Conservation (phyloP, 2,888 invertebrate genomes). For the Campoplex capitator region DNA sequence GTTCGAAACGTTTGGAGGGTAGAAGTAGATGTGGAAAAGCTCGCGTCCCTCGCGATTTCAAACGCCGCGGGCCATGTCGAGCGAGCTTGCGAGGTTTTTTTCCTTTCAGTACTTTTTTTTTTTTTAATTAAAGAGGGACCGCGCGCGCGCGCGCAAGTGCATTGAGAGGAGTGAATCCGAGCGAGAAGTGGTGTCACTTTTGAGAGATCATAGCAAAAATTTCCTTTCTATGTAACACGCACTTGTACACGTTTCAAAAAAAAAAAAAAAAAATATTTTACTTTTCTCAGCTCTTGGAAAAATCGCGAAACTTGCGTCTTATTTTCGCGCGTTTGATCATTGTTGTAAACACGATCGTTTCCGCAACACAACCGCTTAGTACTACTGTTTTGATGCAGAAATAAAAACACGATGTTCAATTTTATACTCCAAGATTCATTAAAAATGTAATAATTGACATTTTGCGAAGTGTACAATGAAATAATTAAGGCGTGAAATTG, state of each 20-base stretch:
- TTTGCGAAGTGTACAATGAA: too few species aligned
- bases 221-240: conserved; percentile 32
- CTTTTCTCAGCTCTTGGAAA: not conserved
- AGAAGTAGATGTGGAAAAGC: conserved; percentile 73
- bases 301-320: conserved; percentile 16
- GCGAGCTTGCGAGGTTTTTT: conserved; percentile 72
- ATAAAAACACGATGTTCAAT: too few species aligned
- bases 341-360: too few species aligned
- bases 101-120: conserved; percentile 52
- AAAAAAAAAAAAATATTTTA: too few species aligned
- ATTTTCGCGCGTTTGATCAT: not conserved
- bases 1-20: conserved; percentile 62
- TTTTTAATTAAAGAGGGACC: conserved; percentile 75
- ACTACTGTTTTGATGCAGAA: too few species aligned
- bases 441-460: too few species aligned
- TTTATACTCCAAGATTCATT: too few species aligned
- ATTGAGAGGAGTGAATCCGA: conserved; percentile 49
- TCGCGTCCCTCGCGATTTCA: conserved; percentile 45
- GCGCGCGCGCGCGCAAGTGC: conserved; percentile 46
- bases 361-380: too few species aligned
- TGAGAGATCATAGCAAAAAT: conserved; percentile 37
- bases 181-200: conserved; percentile 59
- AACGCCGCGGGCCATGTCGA: conserved; percentile 57
- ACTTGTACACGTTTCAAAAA: conserved; percentile 62
- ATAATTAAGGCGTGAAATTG: too few species aligned